phyloP scores from a whole-genome alignment of 1,140 invertebrate species.

The Zaprionus nigranus region DNA sequence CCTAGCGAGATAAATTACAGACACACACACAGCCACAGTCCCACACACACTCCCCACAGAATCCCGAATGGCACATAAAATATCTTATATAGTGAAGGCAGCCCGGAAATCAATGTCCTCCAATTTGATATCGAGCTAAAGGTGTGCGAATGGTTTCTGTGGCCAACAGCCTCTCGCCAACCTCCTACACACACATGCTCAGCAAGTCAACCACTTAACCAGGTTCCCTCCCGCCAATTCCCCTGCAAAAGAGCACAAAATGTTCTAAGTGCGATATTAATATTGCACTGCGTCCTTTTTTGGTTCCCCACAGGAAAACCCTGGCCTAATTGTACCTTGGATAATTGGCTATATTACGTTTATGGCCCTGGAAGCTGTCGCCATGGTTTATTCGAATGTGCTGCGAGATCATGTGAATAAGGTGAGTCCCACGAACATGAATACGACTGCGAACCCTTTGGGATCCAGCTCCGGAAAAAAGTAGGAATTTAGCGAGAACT shows the following conservation, averaged over 20 bases:
- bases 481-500: slow-evolving; percentile 9
- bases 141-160: slow-evolving; percentile 40
- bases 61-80: slow-evolving; percentile 37
- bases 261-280: slow-evolving; percentile 23
- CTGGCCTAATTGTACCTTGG: slow-evolving; percentile 89
- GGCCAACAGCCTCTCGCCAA: not conserved
- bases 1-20: slow-evolving; percentile 67
- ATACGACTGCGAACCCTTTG: slow-evolving; percentile 10
- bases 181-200: not conserved
- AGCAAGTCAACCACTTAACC: not conserved
- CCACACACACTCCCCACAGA: slow-evolving; percentile 10
- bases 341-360: slow-evolving; percentile 90
- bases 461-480: slow-evolving; percentile 9
- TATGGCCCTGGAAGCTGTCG: slow-evolving; percentile 90
- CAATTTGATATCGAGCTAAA: slow-evolving; percentile 47
- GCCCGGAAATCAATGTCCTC: slow-evolving; percentile 63
- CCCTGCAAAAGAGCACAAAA: slow-evolving; percentile 12
- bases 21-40: slow-evolving; percentile 34
- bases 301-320: slow-evolving; percentile 87
- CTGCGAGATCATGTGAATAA: slow-evolving; percentile 91
- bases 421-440: slow-evolving; percentile 84
- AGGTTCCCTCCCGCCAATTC: not conserved
- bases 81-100: slow-evolving; percentile 42
- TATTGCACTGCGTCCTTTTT: slow-evolving; percentile 24
- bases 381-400: slow-evolving; percentile 91